These are phyloP conservation scores for Drosophila flavopinicola DNA, from an alignment of 2,888 invertebrate species.

Conservation along the genomic window DNA sequence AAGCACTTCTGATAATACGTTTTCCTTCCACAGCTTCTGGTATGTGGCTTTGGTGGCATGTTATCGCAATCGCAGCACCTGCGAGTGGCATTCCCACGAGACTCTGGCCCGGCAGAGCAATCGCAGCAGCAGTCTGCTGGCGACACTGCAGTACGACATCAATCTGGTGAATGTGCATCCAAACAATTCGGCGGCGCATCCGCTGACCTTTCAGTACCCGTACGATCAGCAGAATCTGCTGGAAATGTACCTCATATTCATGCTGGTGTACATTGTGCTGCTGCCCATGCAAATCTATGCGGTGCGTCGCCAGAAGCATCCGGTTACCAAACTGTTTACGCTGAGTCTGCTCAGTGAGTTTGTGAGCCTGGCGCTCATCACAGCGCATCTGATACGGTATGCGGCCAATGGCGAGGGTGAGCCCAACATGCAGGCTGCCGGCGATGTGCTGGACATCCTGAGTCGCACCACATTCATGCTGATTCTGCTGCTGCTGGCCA, in stretches of 20 bases:
- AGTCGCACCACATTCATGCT: constrained; percentile 98
- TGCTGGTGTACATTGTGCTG: constrained; percentile 93
- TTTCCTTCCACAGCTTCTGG: constrained; percentile 90
- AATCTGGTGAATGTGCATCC: constrained; percentile 99
- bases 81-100: constrained; percentile 93
- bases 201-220: constrained; percentile 97
- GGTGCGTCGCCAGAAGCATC: constrained; percentile 93
- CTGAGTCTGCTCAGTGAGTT: constrained; percentile 94
- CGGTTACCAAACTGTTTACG: constrained; percentile 95
- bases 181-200: constrained; percentile 91
- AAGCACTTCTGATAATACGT: not conserved
- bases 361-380: constrained; percentile 93
- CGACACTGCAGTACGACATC: constrained; percentile 92
- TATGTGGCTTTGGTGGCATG: constrained; percentile 97
- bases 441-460: constrained; percentile 96
- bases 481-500: constrained; percentile 94
- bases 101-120: constrained; percentile 51
- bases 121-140: constrained; percentile 56
- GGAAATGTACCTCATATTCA: constrained; percentile 94
- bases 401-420: constrained; percentile 95
- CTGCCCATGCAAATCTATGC: constrained; percentile 96
- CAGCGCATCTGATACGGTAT: constrained; percentile 95
- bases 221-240: constrained; percentile 97
- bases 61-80: constrained; percentile 91
- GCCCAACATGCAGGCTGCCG: constrained; percentile 91